These are phyloP conservation scores for Notolepis coatsorum DNA, from an alignment of 2,797 vertebrate genomes.

Conservation along the genomic window DNA sequence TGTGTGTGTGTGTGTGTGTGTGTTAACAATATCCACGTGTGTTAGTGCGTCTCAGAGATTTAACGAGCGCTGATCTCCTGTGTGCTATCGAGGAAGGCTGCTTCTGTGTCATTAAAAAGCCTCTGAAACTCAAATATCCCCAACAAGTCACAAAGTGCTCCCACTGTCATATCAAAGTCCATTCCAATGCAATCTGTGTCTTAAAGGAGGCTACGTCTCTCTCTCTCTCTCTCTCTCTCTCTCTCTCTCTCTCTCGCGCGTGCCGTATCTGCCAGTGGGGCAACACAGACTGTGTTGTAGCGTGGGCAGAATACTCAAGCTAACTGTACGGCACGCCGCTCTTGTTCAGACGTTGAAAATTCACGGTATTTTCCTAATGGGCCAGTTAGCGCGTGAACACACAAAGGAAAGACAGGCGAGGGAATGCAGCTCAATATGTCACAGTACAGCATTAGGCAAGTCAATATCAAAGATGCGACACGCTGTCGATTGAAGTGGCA, in stretches of 20 bases:
- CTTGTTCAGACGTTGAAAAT: conserved; percentile 8
- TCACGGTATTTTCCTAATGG: conserved; percentile 19
- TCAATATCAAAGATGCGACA: conserved; percentile 51
- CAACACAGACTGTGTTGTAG: conserved; percentile 35
- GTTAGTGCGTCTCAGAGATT: background rate
- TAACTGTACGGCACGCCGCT: background rate
- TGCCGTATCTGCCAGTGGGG: conserved; percentile 45
- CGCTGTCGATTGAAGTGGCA: conserved; percentile 44
- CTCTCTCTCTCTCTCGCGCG: no score
- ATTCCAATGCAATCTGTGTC: conserved; percentile 56
- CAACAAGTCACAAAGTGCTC: conserved; percentile 33
- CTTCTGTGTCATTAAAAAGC: conserved; percentile 23
- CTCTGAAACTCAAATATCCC: conserved; percentile 27
- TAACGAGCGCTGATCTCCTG: conserved; percentile 10
- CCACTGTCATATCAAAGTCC: conserved; percentile 43
- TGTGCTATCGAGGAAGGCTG: conserved; percentile 14
- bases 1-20: background rate
- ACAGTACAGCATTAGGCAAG: conserved; percentile 33
- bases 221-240: no score
- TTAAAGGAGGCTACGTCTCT: conserved; percentile 40
- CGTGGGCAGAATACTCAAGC: conserved; percentile 39
- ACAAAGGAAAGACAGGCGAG: conserved; percentile 8
- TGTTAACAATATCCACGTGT: conserved; percentile 3
- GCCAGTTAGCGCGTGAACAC: conserved; percentile 33
- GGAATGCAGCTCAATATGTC: conserved; percentile 23